phyloP scores from a whole-genome alignment of 1,140 invertebrate genomes.

The Trypoxylus dichotomus region DNA sequence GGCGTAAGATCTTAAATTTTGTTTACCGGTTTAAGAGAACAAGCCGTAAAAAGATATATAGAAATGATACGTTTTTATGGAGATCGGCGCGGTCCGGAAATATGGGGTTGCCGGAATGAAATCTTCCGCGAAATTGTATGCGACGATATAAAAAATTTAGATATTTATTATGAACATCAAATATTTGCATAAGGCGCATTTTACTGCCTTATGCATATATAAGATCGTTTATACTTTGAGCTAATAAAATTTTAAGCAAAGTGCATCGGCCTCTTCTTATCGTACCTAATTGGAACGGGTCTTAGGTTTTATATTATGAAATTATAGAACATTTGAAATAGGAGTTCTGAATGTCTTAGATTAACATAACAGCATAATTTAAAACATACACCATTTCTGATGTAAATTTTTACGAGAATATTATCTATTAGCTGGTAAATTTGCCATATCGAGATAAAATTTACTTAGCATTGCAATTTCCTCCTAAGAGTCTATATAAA shows the following conservation, averaged over 20 bases:
- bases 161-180: constrained; percentile 1
- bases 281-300: too few relatives aligned
- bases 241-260: neutral
- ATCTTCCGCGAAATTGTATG: constrained; percentile 12
- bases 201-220: neutral
- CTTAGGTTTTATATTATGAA: too few relatives aligned
- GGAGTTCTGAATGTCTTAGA: too few relatives aligned
- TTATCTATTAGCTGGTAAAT: too few relatives aligned
- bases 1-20: constrained; percentile 25
- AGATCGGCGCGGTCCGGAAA: constrained; percentile 6
- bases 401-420: too few relatives aligned
- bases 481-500: too few relatives aligned
- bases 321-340: too few relatives aligned
- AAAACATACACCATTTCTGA: too few relatives aligned
- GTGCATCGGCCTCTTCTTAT: neutral
- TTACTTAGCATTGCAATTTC: too few relatives aligned
- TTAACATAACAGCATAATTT: too few relatives aligned
- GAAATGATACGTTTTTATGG: constrained; percentile 21
- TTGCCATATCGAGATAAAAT: too few relatives aligned
- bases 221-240: neutral
- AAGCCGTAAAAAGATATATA: constrained; percentile 11
- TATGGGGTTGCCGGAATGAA: neutral
- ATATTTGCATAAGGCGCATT: neutral
- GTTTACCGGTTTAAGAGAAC: constrained; percentile 14
- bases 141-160: constrained; percentile 7